A percentile compares a stretch with the other conserved stretches of the same genome.
phyloP scores from a whole-genome alignment of 2,888 invertebrate genomes.

The Ormyrus nitidulus region DNA sequence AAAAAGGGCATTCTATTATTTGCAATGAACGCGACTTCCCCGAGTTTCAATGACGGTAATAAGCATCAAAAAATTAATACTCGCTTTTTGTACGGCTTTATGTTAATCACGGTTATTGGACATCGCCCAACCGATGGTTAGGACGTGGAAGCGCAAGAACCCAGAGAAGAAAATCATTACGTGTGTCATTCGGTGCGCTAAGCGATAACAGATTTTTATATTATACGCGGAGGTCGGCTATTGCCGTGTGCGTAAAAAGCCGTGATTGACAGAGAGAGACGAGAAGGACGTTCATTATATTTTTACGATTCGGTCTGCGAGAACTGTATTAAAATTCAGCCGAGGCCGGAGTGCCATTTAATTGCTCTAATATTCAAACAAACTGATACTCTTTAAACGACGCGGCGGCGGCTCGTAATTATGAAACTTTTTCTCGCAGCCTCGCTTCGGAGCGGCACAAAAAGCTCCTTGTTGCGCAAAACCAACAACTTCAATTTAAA shows the following conservation, averaged over 20 bases:
- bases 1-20: conserved; percentile 14
- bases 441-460: background rate
- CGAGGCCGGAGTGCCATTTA: background rate
- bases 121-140: conserved; percentile 8
- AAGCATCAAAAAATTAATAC: conserved; percentile 15
- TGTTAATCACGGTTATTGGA: conserved; percentile 33
- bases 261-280: too few relatives aligned
- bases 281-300: too few relatives aligned
- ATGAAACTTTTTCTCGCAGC: background rate
- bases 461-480: conserved; percentile 10
- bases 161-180: background rate
- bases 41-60: conserved; percentile 34
- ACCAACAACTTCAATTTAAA: conserved; percentile 32
- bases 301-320: too few relatives aligned
- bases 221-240: too few relatives aligned
- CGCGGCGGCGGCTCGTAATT: conserved; percentile 1
- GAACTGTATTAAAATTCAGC: too few relatives aligned
- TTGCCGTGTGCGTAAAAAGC: too few relatives aligned
- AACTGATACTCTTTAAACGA: background rate
- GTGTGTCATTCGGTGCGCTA: background rate
- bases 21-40: conserved; percentile 7
- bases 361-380: background rate
- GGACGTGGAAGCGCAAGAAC: conserved; percentile 5
- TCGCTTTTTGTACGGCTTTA: conserved; percentile 15
- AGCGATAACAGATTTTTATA: background rate